Evolutionary conservation across 2,888 invertebrate species (phyloP).

Genomic region (Elysia crispata): DNA sequence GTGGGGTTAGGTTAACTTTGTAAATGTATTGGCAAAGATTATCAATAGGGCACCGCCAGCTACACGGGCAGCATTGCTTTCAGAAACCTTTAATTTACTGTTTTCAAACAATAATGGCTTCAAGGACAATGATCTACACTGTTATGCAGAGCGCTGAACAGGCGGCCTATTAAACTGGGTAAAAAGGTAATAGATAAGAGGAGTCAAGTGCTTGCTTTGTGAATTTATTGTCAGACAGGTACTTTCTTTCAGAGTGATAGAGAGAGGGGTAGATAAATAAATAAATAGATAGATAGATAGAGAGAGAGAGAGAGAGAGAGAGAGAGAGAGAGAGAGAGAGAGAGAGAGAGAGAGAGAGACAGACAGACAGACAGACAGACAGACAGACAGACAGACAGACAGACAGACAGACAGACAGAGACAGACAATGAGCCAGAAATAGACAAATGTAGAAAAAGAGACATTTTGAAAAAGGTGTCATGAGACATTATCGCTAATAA

Average conservation of each 20-base stretch:
- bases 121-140: too few relatives aligned
- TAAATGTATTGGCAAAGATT: too few relatives aligned
- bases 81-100: too few relatives aligned
- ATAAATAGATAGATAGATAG: conserved; percentile 25
- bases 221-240: background rate
- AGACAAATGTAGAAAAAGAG: too few relatives aligned
- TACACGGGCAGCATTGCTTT: too few relatives aligned
- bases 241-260: background rate
- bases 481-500: too few relatives aligned
- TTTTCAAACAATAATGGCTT: too few relatives aligned
- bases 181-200: background rate
- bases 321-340: conserved; percentile 47
- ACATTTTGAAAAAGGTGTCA: too few relatives aligned
- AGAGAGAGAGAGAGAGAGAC: conserved; percentile 31
- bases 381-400: conserved; percentile 2
- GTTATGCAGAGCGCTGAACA: background rate
- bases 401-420: background rate
- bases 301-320: conserved; percentile 40
- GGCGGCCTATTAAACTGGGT: background rate
- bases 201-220: too few relatives aligned
- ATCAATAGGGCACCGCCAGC: too few relatives aligned
- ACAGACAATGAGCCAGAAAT: background rate
- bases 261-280: conserved; percentile 26
- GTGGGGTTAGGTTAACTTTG: too few relatives aligned
- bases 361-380: conserved; percentile 20